These are phyloP conservation scores for Sternotherus odoratus DNA, from an alignment of 2,797 vertebrate genomes.

Conservation along the genomic window DNA sequence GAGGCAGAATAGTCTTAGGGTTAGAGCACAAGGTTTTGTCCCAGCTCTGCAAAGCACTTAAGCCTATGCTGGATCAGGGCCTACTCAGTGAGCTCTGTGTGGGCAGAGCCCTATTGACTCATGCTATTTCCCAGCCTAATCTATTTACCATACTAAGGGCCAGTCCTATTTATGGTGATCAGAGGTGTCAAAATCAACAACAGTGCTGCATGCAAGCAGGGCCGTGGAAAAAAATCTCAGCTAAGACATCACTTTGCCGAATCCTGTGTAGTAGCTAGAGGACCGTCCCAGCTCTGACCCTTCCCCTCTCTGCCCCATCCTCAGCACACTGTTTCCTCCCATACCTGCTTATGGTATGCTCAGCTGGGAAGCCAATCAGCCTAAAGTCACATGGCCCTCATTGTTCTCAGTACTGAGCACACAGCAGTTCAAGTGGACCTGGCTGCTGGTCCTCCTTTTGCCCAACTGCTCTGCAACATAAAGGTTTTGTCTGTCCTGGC, in stretches of 20 bases:
- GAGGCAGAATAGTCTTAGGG: background rate
- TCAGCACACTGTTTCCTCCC: background rate
- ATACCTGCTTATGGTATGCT: background rate
- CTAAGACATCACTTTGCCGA: constrained; percentile 46
- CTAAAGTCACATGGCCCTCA: background rate
- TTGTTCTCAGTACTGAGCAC: background rate
- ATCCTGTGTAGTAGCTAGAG: constrained; percentile 59
- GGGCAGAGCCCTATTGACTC: constrained; percentile 51
- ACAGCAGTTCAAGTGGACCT: background rate
- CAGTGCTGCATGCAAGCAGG: constrained; percentile 58
- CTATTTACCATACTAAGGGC: constrained; percentile 66
- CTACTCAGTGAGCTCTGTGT: constrained; percentile 56
- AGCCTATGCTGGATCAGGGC: constrained; percentile 58
- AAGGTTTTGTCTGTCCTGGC: background rate
- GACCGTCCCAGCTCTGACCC: constrained; percentile 40
- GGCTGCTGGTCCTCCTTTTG: background rate
- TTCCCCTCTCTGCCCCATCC: background rate
- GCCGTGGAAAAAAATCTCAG: constrained; percentile 70
- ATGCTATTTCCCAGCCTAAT: constrained; percentile 65
- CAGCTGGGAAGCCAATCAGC: background rate
- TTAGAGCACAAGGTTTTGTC: constrained; percentile 12
- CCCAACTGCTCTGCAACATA: background rate
- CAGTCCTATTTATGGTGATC: constrained; percentile 64
- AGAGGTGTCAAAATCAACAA: constrained; percentile 70
- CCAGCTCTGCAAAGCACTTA: background rate